Evolutionary conservation across 2,113 vertebrate species (phyloP), one percentile per base, ranked within the genome.

Genomic region (Calyptomena viridis): DNA sequence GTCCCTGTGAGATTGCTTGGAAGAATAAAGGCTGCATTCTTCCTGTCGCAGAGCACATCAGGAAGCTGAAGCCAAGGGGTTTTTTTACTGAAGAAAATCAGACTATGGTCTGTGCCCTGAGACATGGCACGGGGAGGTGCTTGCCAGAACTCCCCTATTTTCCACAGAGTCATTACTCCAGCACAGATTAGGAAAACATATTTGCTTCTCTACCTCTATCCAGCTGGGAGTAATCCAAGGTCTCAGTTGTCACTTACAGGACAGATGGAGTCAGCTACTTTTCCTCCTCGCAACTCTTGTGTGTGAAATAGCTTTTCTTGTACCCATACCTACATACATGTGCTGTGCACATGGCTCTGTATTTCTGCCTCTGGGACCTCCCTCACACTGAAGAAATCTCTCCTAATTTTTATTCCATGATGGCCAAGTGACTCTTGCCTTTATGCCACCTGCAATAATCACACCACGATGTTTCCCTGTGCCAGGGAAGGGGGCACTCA

Each of bases 1-100:
- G 52, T 68, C 66, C 67, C 74, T 76, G 42, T 58, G 84, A 80
- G 73, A 78, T 76, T 79, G n/a, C 58, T 76, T 76, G 89, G 77
- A 78, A 75, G 79, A 87, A 93, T 56, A 90, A 91, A 78, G 81
- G 35, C 77, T 90, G 37, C 50, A 44, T 89, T 94, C 52, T 87
- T 74, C 53, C 42, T 92, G 82, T 47, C 77, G 66, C 44, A 80
- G 66, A 92, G 74, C 44, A 64, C 40, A 50, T 76, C 30, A 68
- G 75, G 72, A 74, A 73, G 82, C 44, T 88, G 49, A 84, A 89
- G 68, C 64, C 80, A 67, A 64, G 28, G 21, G 21, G 0, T 1
- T 78, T 83, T 78, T 31, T 67, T 89, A 6, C n/a, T 72, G 80
- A 80, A 86, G 33, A 73, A 90, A 86, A 71, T 89, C 35, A 74